Conservation (phyloP, 2,797 vertebrate species). For the Schizopygopsis pylzovi region DNA sequence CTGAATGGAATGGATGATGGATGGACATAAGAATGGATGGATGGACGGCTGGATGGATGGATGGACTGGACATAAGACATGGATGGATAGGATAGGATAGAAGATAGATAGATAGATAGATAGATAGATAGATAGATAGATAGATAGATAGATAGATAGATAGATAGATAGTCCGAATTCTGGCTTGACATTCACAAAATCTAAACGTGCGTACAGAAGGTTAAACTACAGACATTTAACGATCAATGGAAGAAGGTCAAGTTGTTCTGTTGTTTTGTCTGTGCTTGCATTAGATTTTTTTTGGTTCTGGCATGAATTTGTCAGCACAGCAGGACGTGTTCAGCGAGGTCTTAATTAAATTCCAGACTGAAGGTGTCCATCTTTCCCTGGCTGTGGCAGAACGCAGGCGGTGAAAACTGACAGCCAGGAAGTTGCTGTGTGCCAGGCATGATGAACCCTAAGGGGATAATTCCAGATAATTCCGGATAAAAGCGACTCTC, state of each 20-base stretch:
- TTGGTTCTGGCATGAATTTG: slow-evolving; percentile 21
- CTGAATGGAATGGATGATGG: too few species aligned
- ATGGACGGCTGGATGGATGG: rapidly evolving
- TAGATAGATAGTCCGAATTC: too few species aligned
- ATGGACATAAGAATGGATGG: background rate
- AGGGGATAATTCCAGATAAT: slow-evolving; percentile 68
- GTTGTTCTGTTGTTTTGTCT: slow-evolving; percentile 16
- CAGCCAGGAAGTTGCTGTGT: slow-evolving; percentile 33
- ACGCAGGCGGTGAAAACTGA: slow-evolving; percentile 42
- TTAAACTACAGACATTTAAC: background rate
- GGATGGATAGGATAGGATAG: too few species aligned
- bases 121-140: rapidly evolving
- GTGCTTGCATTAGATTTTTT: background rate
- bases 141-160: rapidly evolving
- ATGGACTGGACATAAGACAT: too few species aligned
- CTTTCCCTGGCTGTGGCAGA: slow-evolving; percentile 47
- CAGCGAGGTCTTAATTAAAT: slow-evolving; percentile 65
- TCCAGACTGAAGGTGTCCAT: slow-evolving; percentile 51
- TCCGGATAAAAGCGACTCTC: slow-evolving; percentile 70
- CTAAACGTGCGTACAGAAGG: background rate
- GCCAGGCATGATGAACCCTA: slow-evolving; percentile 55
- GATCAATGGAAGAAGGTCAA: slow-evolving; percentile 24
- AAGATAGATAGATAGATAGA: background rate
- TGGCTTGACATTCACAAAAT: too few species aligned
- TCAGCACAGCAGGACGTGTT: slow-evolving; percentile 20